Conservation (phyloP, 2,113 vertebrate species). For the Vulpes vulpes region DNA sequence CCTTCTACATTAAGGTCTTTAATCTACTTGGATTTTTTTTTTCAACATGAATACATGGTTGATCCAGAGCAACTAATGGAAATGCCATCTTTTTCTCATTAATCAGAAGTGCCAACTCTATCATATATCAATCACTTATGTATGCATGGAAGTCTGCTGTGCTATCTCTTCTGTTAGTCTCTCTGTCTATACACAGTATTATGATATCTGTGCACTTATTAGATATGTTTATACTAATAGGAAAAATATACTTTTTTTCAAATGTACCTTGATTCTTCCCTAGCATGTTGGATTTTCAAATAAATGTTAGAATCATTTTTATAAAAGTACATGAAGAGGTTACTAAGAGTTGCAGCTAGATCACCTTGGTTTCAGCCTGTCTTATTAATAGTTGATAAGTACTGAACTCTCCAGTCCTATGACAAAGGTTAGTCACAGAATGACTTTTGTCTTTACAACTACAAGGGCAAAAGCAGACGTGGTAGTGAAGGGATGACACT, state of each 20-base stretch:
- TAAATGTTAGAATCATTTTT: background rate
- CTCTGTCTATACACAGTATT: background rate
- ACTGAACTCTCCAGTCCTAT: background rate
- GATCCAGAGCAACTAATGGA: background rate
- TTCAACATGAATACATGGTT: background rate
- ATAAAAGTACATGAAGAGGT: background rate
- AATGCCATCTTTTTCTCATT: background rate
- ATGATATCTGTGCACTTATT: background rate
- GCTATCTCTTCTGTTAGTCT: background rate
- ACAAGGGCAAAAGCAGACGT: background rate
- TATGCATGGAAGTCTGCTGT: background rate
- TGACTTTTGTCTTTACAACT: background rate
- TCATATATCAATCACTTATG: background rate
- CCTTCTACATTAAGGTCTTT: background rate
- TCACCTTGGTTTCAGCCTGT: background rate
- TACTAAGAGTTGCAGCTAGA: background rate
- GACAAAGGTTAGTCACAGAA: background rate
- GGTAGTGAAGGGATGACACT: background rate
- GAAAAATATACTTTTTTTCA: background rate
- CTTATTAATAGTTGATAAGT: background rate
- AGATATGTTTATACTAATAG: background rate
- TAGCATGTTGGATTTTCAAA: background rate
- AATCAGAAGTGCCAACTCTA: background rate
- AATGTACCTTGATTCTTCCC: background rate
- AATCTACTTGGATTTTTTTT: constrained; percentile 1